A percentile compares a stretch with the other conserved stretches of the same genome.
phyloP scores from a whole-genome alignment of 1,140 invertebrate species.

The Samia ricini region DNA sequence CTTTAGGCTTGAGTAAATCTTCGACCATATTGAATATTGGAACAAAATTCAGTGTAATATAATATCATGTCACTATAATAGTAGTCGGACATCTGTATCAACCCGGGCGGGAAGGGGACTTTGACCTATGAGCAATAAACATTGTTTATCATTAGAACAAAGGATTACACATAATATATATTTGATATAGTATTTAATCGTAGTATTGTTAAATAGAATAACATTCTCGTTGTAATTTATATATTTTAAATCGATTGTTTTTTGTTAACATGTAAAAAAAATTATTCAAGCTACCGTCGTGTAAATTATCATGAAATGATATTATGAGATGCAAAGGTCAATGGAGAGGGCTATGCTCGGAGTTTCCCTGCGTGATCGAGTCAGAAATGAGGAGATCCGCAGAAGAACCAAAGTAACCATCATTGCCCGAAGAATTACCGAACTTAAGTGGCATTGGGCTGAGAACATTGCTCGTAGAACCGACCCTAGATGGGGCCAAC shows the following conservation, averaged over 20 bases:
- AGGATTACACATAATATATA: conserved; percentile 1
- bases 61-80: not conserved
- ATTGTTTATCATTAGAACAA: conserved; percentile 11
- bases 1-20: too few species aligned
- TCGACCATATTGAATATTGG: not conserved
- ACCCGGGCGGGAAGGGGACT: conserved; percentile 10
- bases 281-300: too few species aligned
- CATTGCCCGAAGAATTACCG: too few species aligned
- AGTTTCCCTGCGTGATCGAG: too few species aligned
- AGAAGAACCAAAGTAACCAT: too few species aligned
- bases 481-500: too few species aligned
- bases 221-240: not conserved
- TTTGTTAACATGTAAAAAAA: not conserved
- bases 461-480: too few species aligned
- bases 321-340: too few species aligned
- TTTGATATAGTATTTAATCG: not conserved
- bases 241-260: not conserved
- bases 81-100: not conserved
- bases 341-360: too few species aligned
- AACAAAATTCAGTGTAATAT: not conserved
- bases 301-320: too few species aligned
- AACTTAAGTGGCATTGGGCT: too few species aligned
- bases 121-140: conserved; percentile 16
- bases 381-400: too few species aligned
- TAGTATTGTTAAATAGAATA: not conserved